Evolutionary conservation across 1,140 invertebrate genomes (phyloP).

Genomic region (Hypsibius dujardini): DNA sequence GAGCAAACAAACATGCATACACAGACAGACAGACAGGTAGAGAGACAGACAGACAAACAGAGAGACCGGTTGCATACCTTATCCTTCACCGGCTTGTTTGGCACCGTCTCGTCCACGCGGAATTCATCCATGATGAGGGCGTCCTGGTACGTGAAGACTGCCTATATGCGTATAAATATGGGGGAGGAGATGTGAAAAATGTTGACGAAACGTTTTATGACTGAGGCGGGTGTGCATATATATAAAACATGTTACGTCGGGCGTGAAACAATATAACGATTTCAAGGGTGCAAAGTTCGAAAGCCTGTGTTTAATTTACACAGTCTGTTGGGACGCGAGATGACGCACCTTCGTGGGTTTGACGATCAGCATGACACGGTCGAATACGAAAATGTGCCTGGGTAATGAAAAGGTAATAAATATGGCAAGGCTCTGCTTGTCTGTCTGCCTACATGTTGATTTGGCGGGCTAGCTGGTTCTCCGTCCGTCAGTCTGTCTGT

Average conservation of each 20-base stretch:
- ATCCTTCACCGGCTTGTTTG: slow-evolving; percentile 35
- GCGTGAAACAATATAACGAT: too few species aligned
- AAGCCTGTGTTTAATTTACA: not conserved
- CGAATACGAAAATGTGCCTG: slow-evolving; percentile 58
- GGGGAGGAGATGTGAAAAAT: slow-evolving; percentile 20
- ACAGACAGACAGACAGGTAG: too few species aligned
- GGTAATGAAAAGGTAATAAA: slow-evolving; percentile 20
- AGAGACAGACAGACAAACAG: too few species aligned
- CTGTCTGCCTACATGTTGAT: not conserved
- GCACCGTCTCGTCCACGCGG: slow-evolving; percentile 54
- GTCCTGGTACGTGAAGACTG: slow-evolving; percentile 76
- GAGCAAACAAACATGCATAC: too few species aligned
- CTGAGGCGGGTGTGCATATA: too few species aligned
- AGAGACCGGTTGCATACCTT: slow-evolving; percentile 21
- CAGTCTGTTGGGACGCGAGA: not conserved
- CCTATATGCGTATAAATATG: slow-evolving; percentile 37
- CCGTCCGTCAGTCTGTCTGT: too few species aligned
- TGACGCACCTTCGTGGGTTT: slow-evolving; percentile 58
- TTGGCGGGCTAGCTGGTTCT: too few species aligned
- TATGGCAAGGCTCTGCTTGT: slow-evolving; percentile 14
- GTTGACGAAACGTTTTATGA: not conserved
- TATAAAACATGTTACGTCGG: too few species aligned
- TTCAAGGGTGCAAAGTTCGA: too few species aligned
- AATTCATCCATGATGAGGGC: slow-evolving; percentile 65
- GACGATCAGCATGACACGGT: slow-evolving; percentile 85